phyloP scores from a whole-genome alignment of 1,140 invertebrate genomes.

The Apocrypta bakeri region DNA sequence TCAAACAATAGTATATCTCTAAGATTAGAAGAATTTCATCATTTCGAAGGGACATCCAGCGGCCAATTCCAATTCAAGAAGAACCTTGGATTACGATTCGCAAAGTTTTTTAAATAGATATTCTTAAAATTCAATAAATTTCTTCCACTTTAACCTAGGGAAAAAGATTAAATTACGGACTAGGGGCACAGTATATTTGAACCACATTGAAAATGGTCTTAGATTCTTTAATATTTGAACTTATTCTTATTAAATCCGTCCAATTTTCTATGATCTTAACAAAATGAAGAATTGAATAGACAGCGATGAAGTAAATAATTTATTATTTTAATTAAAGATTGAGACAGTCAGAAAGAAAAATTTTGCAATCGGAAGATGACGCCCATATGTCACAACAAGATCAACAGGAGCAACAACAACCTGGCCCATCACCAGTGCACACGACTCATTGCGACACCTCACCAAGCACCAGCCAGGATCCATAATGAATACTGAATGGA shows the following conservation, averaged over 20 bases:
- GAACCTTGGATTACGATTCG: not conserved
- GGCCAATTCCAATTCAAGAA: not conserved
- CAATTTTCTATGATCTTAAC: not conserved
- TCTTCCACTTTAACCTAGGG: too few species aligned
- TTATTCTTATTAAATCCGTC: too few species aligned
- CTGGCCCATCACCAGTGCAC: constrained; percentile 60
- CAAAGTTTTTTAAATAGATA: not conserved
- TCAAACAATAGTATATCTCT: constrained; percentile 3
- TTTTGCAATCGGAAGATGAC: constrained; percentile 35
- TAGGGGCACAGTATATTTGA: too few species aligned
- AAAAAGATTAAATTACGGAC: too few species aligned
- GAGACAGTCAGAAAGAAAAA: constrained; percentile 28
- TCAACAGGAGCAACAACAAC: constrained; percentile 59
- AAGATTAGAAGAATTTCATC: constrained; percentile 12
- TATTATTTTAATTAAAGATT: not conserved
- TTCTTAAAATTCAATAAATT: too few species aligned
- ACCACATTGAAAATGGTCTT: too few species aligned
- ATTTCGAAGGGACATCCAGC: not conserved
- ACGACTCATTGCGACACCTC: constrained; percentile 62
- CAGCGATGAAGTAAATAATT: not conserved
- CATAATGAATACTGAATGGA: constrained; percentile 66
- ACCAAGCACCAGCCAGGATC: constrained; percentile 69
- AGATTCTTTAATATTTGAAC: too few species aligned
- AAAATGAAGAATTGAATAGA: not conserved
- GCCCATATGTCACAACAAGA: constrained; percentile 45